phyloP scores from a whole-genome alignment of 2,113 vertebrate species.

The Noctilio leporinus region DNA sequence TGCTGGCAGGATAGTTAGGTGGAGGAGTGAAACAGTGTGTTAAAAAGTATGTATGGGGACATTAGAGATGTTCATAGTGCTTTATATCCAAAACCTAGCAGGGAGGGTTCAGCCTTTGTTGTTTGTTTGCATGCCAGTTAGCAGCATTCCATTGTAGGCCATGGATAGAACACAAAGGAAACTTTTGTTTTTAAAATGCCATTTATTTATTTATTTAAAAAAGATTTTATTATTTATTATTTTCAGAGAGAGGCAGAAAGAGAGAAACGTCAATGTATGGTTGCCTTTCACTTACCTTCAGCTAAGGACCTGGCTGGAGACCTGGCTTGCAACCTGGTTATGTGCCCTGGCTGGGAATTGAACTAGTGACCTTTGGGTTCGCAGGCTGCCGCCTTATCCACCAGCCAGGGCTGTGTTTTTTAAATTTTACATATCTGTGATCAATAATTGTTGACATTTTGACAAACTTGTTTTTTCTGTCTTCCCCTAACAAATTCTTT shows the following conservation, averaged over 20 bases:
- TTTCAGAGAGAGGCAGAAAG: too few relatives aligned
- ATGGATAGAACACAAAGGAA: neutral
- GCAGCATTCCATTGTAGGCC: neutral
- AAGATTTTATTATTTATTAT: too few relatives aligned
- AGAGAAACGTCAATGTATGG: too few relatives aligned
- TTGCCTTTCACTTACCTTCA: too few relatives aligned
- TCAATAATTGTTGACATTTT: neutral
- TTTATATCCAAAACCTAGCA: neutral
- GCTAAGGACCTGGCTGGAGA: too few relatives aligned
- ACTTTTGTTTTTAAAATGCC: neutral
- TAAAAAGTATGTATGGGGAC: neutral
- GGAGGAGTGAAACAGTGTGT: neutral
- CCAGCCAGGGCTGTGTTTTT: too few relatives aligned
- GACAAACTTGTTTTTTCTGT: neutral
- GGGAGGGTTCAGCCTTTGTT: neutral
- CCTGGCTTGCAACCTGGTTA: too few relatives aligned
- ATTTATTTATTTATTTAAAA: too few relatives aligned
- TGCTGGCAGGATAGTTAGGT: neutral
- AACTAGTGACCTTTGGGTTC: too few relatives aligned
- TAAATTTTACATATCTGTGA: neutral
- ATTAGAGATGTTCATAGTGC: neutral
- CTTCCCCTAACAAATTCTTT: neutral
- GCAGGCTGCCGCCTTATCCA: too few relatives aligned
- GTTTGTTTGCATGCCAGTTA: neutral
- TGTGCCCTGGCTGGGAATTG: too few relatives aligned